A percentile compares a stretch with the other conserved stretches of the same genome.
Conservation (phyloP, 1,140 invertebrate genomes). For the Ridgeia piscesae region DNA sequence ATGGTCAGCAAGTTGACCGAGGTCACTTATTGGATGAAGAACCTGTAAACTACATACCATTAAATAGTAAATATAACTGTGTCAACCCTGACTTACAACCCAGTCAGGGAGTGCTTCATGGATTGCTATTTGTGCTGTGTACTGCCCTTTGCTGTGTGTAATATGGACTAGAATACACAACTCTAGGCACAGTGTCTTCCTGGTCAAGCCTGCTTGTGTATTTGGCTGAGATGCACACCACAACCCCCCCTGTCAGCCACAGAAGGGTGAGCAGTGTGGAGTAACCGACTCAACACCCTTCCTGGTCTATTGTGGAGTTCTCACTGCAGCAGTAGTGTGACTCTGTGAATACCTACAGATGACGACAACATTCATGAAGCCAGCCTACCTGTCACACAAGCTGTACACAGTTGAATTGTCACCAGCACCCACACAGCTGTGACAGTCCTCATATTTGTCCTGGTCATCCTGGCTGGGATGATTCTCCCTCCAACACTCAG, state of each 20-base stretch:
- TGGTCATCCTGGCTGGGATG: not conserved
- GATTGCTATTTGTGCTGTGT: not conserved
- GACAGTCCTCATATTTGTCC: not conserved
- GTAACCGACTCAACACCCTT: too few species aligned
- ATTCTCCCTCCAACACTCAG: not conserved
- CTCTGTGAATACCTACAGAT: not conserved
- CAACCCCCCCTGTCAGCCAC: too few species aligned
- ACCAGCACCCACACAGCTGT: not conserved
- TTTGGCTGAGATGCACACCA: not conserved
- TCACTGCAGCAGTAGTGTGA: not conserved
- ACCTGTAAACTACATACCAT: too few species aligned
- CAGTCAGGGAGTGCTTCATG: too few species aligned
- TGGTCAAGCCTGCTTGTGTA: not conserved
- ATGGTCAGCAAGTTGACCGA: too few species aligned
- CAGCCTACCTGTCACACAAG: not conserved
- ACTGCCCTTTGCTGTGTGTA: not conserved
- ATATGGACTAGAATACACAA: not conserved
- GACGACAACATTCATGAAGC: not conserved
- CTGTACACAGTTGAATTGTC: slow-evolving; percentile 5
- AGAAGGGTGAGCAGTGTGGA: too few species aligned
- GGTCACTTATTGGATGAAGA: too few species aligned
- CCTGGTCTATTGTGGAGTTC: not conserved
- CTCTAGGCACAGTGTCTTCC: not conserved
- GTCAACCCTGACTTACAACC: too few species aligned
- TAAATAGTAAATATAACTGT: too few species aligned